Evolutionary conservation across 1,140 invertebrate species (phyloP), one percentile per base, ranked within the genome.

Genomic region (Zophobas atratus): DNA sequence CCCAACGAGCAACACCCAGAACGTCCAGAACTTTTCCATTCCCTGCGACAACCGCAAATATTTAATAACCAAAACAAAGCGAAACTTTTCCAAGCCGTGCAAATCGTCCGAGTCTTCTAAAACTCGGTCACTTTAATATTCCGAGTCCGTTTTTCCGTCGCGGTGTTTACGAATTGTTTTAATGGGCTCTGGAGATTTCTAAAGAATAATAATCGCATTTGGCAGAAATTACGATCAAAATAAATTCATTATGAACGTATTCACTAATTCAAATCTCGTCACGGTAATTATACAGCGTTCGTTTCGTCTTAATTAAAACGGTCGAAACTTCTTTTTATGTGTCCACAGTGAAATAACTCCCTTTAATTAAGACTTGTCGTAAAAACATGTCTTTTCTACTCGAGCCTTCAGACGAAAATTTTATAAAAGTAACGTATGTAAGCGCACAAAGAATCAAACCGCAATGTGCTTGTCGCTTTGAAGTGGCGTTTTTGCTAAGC

Each of bases 101-200:
- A 35, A 67, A 43, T 67, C n/a, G n/a, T 67, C 3, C 6, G 57
- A 38, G 57, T 32, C 39, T 67, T 32, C 43, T 8, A 63, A 67
- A 32, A 67, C 38, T 43, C 38, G 60, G 60, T 32, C 39, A 67
- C n/a, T 67, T 43, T 67, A 67, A 41, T 67, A 67, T 67, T 67
- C 1, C 34, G 43, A 67, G 43, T 67, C 38, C 38, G 60, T 67
- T 46, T 60, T 67, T 67, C 38, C 33, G 1, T 6, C 8, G 43
- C 2, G 39, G n/a, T 51, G 3, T 51, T 4, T 51, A 5, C 60
- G 39, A n/a, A 67, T 67, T 67, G 60, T 43, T 67, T 67, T 43
- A 67, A 46, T 67, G 60, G n/a, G 43, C 41, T 43, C 60, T 8
- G 3, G 49, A 51, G 43, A 41, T 41, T 67, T 41, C 20, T 0